Base-by-base conservation (phyloP, 2,888 invertebrate genomes). In the Diarsia dahlii region DNA sequence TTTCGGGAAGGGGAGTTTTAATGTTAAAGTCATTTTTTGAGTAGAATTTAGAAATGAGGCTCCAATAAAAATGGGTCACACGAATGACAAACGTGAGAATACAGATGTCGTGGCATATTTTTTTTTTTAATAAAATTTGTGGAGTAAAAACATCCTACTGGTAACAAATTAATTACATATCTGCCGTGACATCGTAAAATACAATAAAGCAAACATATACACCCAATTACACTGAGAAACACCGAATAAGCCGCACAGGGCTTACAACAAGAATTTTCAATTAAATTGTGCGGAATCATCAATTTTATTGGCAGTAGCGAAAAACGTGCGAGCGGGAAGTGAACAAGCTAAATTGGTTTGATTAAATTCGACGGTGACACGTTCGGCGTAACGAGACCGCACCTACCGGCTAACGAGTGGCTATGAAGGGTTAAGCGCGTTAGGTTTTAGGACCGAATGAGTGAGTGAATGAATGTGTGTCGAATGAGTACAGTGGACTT, bases 381-480 rank as follows among this genome's bases (percentile, higher is more conserved):
- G 81, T 80, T 84, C 82, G 78, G 62, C 84, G 81, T 86, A 81
- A 87, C 84, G 78, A 86, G 83, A 87, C 87, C 89, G 84, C 87
- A 86, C 83, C 82, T 83, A 74, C 28, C 39, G 74, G 76, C 73
- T 84, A 81, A 81, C 81, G 74, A 83, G 62, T 79, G 63, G 50
- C 78, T 71, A 52, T 68, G 72, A 80, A 76, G 85, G 77, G 80
- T 80, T 80, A 71, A 84, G 46, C 58, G 65, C 65, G 79, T 80
- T 76, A 84, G 73, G 84, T 75, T 84, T 84, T 78, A 75, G 64
- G 63, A 56, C 70, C 20, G 79, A 79, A 77, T 64, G 78, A 78
- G 45, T 65, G 79, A 79, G 71, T 64, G 78, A 78, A 45, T 65
- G 48, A 76, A 66, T 76, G 60, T 28, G 28, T 83, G 81, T 60